Evolutionary conservation across 1,140 invertebrate genomes (phyloP).

Genomic region (Melipona quadrifasciata): DNA sequence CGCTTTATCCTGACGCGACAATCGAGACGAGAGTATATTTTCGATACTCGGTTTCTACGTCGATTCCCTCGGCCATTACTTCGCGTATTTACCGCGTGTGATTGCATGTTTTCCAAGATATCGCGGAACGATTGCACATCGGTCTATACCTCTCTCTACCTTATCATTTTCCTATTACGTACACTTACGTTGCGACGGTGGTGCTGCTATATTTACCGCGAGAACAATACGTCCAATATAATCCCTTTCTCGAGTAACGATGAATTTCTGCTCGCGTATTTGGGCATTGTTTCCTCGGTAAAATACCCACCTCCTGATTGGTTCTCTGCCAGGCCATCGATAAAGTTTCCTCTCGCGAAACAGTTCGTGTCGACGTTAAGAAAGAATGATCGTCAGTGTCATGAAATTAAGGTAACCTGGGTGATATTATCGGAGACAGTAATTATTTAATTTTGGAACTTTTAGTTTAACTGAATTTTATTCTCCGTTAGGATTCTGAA

Average conservation of each 20-base stretch:
- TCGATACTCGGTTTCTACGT: neutral
- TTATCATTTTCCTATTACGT: constrained; percentile 32
- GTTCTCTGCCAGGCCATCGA: too few species aligned
- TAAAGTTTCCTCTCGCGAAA: too few species aligned
- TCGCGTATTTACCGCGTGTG: neutral
- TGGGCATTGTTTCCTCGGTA: neutral
- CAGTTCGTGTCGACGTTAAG: too few species aligned
- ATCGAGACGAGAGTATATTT: neutral
- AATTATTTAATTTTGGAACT: too few species aligned
- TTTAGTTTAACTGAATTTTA: too few species aligned
- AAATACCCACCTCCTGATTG: neutral
- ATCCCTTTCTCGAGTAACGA: neutral
- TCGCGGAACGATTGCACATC: constrained; percentile 1
- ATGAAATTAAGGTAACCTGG: too few species aligned
- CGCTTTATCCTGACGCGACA: too few species aligned
- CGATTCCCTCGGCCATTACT: neutral
- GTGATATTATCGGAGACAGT: too few species aligned
- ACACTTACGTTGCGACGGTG: neutral
- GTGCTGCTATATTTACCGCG: neutral
- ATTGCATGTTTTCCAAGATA: constrained; percentile 5
- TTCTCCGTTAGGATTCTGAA: too few species aligned
- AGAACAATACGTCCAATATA: neutral
- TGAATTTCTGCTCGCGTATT: neutral
- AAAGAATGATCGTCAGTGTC: too few species aligned
- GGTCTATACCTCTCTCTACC: constrained; percentile 11